These are phyloP conservation scores for Lucinisca nassula DNA, from an alignment of 2,888 invertebrate species.

Conservation along the genomic window DNA sequence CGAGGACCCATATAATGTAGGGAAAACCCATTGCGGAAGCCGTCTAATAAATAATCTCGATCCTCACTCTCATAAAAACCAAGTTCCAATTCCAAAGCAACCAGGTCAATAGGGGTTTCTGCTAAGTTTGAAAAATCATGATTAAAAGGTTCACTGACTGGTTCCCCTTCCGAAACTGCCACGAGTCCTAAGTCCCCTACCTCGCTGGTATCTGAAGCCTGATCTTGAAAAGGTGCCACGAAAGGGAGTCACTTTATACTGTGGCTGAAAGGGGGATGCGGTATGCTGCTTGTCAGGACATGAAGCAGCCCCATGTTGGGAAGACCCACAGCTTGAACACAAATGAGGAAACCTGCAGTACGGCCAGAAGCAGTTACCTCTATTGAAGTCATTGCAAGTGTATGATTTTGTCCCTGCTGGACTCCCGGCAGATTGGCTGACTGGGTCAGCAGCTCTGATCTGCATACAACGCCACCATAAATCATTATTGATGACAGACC, in stretches of 20 bases:
- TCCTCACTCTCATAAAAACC: neutral
- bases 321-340: slow-evolving; percentile 14
- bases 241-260: neutral
- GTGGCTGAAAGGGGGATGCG: neutral
- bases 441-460: neutral
- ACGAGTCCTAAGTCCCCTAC: neutral
- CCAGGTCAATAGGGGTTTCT: neutral
- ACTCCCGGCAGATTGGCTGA: neutral
- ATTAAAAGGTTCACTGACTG: neutral
- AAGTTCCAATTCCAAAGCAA: neutral
- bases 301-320: neutral
- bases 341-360: slow-evolving; percentile 16
- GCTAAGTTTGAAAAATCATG: neutral
- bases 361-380: neutral
- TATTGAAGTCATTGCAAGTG: neutral
- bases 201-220: neutral
- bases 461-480: slow-evolving; percentile 44
- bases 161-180: neutral
- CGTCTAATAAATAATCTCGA: neutral
- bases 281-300: neutral
- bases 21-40: neutral
- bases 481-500: slow-evolving; percentile 40
- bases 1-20: neutral
- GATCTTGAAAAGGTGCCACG: neutral
- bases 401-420: neutral